Percentiles rank a stretch among this genome's conserved stretches.
Conservation (phyloP, 1,140 invertebrate genomes). For the Oscheius sp. region DNA sequence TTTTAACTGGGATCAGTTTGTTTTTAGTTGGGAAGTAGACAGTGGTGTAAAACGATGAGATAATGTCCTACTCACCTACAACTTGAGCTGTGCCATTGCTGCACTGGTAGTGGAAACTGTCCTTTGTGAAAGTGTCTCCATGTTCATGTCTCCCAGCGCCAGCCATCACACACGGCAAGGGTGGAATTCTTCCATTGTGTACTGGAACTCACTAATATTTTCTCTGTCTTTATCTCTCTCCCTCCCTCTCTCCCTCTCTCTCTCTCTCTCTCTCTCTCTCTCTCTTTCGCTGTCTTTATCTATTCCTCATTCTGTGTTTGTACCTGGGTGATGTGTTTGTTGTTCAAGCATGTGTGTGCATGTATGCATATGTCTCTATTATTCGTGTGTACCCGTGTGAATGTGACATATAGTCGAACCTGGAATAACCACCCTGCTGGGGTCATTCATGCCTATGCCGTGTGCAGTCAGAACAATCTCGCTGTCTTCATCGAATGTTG, state of each 20-base stretch:
- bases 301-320: not conserved
- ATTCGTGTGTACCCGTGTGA: not conserved
- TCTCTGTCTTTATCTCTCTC: no score
- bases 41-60: no score
- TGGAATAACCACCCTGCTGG: conserved; percentile 54
- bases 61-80: conserved; percentile 46
- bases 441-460: conserved; percentile 50
- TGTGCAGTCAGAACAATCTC: conserved; percentile 52
- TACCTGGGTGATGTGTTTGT: not conserved
- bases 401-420: conserved; percentile 36
- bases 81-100: conserved; percentile 60
- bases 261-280: not conserved
- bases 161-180: conserved; percentile 52
- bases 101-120: conserved; percentile 58
- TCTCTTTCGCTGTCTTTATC: not conserved
- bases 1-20: not conserved
- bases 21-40: not conserved
- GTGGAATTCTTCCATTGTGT: conserved; percentile 46
- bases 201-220: conserved; percentile 36
- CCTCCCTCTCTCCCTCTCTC: not conserved
- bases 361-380: conserved; percentile 14
- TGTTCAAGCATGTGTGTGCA: not conserved
- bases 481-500: not conserved
- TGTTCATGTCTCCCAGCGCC: conserved; percentile 56
- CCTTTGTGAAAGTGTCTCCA: conserved; percentile 60